Evolutionary conservation across 2,888 invertebrate genomes (phyloP).

Genomic region (Trichacis sp.): DNA sequence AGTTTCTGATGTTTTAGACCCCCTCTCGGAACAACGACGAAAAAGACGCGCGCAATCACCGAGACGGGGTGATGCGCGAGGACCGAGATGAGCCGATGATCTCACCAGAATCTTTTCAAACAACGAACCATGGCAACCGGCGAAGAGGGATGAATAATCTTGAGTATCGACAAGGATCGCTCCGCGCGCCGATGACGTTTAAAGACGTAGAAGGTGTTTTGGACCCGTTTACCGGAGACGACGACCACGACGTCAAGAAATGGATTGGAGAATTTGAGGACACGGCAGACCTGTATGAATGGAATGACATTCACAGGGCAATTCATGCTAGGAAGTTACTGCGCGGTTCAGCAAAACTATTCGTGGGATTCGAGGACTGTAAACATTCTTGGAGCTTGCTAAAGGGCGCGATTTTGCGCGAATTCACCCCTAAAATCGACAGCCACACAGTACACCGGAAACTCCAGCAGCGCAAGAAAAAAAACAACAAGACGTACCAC

Average conservation of each 20-base stretch:
- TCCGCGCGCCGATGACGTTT: conserved; percentile 21
- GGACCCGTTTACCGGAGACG: conserved; percentile 36
- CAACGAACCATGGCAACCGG: too few relatives aligned
- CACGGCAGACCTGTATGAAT: conserved; percentile 21
- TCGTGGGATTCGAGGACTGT: conserved; percentile 25
- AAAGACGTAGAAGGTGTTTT: conserved; percentile 30
- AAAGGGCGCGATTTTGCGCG: conserved; percentile 6
- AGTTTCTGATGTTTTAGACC: too few relatives aligned
- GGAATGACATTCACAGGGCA: conserved; percentile 26
- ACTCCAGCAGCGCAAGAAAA: conserved; percentile 20
- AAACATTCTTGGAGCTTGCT: conserved; percentile 25
- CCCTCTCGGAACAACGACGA: too few relatives aligned
- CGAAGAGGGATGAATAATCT: too few relatives aligned
- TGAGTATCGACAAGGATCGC: too few relatives aligned
- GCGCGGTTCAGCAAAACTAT: conserved; percentile 18
- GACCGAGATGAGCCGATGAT: too few relatives aligned
- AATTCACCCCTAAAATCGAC: conserved; percentile 20
- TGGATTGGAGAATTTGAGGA: conserved; percentile 38
- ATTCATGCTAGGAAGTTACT: conserved; percentile 29
- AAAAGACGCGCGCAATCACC: too few relatives aligned
- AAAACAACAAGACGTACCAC: conserved; percentile 12
- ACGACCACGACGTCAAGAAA: conserved; percentile 7
- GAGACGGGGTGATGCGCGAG: too few relatives aligned
- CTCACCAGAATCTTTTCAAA: too few relatives aligned
- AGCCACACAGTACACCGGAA: conserved; percentile 19